Conservation (phyloP, 2,888 invertebrate genomes). For the Pediacus dermestoides region DNA sequence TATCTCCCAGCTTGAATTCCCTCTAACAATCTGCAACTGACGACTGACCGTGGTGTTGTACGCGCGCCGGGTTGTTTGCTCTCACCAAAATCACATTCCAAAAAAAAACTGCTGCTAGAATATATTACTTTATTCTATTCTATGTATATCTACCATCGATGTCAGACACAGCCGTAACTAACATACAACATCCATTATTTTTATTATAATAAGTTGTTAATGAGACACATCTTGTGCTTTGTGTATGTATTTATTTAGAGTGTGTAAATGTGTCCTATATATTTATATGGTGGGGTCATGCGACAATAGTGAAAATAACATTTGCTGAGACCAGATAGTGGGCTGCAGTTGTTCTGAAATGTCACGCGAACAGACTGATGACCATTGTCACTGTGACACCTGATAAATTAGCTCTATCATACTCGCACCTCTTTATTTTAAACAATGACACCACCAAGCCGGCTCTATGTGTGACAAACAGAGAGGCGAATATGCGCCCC, state of each 20-base stretch:
- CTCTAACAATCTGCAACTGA: constrained; percentile 2
- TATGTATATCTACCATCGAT: no score
- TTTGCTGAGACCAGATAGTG: constrained; percentile 25
- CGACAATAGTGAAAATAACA: constrained; percentile 31
- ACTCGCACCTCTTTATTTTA: constrained; percentile 12
- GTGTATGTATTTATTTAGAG: no score
- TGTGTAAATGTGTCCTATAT: no score
- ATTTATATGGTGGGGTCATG: constrained; percentile 24
- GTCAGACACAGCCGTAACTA: no score
- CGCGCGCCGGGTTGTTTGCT: background rate
- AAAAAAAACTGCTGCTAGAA: no score
- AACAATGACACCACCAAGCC: constrained; percentile 6
- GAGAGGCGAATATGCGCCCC: no score
- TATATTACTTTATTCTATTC: no score
- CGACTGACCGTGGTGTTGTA: constrained; percentile 1
- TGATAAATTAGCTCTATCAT: constrained; percentile 39
- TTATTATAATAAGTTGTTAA: no score
- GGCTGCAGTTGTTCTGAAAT: constrained; percentile 27
- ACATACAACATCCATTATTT: no score
- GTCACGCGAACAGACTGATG: constrained; percentile 22
- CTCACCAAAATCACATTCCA: constrained; percentile 1
- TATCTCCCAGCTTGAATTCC: constrained; percentile 25
- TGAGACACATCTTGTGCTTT: no score
- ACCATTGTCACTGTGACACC: constrained; percentile 42
- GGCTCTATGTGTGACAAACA: no score